Conservation (phyloP, 2,797 vertebrate genomes). For the Melanotaenia boesemani region DNA sequence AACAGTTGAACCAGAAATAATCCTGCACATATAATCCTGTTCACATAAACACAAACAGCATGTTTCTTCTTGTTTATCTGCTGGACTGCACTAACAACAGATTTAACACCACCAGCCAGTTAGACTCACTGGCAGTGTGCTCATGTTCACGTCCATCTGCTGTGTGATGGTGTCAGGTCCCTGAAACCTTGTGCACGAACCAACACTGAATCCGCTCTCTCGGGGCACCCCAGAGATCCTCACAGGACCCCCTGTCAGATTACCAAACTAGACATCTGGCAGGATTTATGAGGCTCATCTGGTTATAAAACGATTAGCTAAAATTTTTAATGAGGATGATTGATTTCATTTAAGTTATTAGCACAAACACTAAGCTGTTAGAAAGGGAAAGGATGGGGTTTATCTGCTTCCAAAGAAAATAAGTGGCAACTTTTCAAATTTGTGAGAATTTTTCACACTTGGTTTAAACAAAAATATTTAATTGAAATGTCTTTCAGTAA, state of each 20-base stretch:
- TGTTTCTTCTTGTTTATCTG: conserved; percentile 45
- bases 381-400: neutral
- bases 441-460: neutral
- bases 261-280: conserved; percentile 57
- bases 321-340: conserved; percentile 42
- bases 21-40: conserved; percentile 41
- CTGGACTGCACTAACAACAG: conserved; percentile 39
- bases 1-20: conserved; percentile 36
- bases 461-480: neutral
- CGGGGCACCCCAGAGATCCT: conserved; percentile 50
- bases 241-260: conserved; percentile 49
- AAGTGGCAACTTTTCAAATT: too few species aligned
- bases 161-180: conserved; percentile 17
- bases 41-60: conserved; percentile 29
- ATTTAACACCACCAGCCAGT: conserved; percentile 43
- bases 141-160: conserved; percentile 59
- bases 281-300: conserved; percentile 60
- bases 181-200: conserved; percentile 25
- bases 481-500: neutral
- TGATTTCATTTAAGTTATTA: conserved; percentile 24
- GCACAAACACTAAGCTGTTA: conserved; percentile 9
- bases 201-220: conserved; percentile 13
- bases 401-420: fast-evolving
- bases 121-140: conserved; percentile 5
- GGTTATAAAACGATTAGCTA: conserved; percentile 57